These are phyloP conservation scores for Anser cygnoides DNA, from an alignment of 2,113 vertebrate species.

Conservation along the genomic window DNA sequence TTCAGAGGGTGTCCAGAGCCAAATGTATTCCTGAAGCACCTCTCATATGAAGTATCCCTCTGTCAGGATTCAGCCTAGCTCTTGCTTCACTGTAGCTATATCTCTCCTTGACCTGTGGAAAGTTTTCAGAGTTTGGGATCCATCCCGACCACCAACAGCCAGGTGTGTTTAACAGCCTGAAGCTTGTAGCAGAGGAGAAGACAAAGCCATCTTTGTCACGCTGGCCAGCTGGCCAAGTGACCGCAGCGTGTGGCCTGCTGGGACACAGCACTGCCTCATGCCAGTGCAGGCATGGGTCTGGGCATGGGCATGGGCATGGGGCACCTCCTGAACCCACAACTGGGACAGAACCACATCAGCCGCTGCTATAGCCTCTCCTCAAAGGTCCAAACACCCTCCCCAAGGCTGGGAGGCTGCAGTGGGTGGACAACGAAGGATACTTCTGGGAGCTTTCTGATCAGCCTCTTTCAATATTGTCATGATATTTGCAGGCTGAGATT, in stretches of 20 bases:
- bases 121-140: background rate
- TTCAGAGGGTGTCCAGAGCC: background rate
- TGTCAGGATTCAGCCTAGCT: background rate
- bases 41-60: background rate
- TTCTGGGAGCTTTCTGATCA: background rate
- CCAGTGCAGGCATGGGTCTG: background rate
- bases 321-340: background rate
- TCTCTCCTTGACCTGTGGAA: background rate
- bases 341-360: background rate
- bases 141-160: background rate
- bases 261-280: background rate
- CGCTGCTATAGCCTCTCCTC: background rate
- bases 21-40: background rate
- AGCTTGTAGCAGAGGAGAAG: background rate
- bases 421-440: background rate
- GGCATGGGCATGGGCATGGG: background rate
- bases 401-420: background rate
- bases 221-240: background rate
- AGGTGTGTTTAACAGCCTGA: background rate
- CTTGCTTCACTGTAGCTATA: background rate
- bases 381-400: background rate
- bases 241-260: fast-evolving
- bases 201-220: background rate
- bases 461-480: background rate
- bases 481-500: background rate